Base-by-base conservation (phyloP, 2,113 vertebrate genomes). In the Bos indicus region DNA sequence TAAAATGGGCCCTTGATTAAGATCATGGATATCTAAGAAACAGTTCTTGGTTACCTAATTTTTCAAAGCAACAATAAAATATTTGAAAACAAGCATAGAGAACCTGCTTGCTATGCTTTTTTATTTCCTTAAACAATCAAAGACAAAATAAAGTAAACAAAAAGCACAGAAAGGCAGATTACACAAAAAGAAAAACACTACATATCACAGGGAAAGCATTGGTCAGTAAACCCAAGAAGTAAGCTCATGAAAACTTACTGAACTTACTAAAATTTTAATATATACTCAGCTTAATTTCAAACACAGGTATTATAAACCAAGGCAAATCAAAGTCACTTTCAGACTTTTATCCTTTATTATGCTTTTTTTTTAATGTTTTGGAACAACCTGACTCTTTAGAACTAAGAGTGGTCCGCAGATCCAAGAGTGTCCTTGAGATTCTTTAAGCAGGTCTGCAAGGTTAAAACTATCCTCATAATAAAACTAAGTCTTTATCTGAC, bases 121-220 rank as follows among this genome's bases (percentile, higher is more conserved):
- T 88, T 77, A 56, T 88, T 80, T n/a, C 16, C 80, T 59, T 81
- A 94, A 95, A 56, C 56, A 88, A 94, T 59, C 43, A 83, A 80
- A 93, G 87, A 60, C n/a, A 86, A 95, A 84, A 88, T 84, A 81
- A 94, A 52, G 54, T 51, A 95, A 94, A 86, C 36, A 90, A 51
- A 78, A 96, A 89, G 26, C 33, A 86, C n/a, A 90, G 28, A 84
- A 90, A 40, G 36, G 12, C 30, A 93, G 19, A 74, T 23, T 90
- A 82, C 26, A 90, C 74, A 60, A 84, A 83, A 95, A 92, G 30
- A 93, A 59, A 52, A 96, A 59, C 5, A 25, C 87, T 91, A 46
- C 56, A 26, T 83, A 33, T 95, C 28, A 3, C 88, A 91, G 25
- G 16, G 33, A 88, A 78, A 56, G n/a, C 14, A 87, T 67, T 88